Evolutionary conservation across 2,113 vertebrate species (phyloP).

Genomic region (Chroicocephalus ridibundus): DNA sequence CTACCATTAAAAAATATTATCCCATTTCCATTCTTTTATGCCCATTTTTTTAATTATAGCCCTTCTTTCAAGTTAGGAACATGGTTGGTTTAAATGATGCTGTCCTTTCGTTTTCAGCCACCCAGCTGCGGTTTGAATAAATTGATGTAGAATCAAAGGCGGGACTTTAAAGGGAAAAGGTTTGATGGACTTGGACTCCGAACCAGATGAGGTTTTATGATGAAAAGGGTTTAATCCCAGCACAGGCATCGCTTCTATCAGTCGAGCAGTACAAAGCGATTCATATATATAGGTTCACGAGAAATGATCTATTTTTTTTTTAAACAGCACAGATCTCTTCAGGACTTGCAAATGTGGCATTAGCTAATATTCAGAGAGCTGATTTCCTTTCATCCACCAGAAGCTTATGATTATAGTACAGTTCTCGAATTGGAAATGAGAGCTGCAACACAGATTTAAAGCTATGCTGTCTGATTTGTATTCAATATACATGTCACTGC

Average conservation of each 20-base stretch:
- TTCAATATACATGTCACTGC: conserved; percentile 92
- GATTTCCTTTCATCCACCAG: conserved; percentile 91
- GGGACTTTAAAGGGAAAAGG: conserved; percentile 95
- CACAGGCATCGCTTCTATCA: conserved; percentile 95
- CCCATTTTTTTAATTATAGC: conserved; percentile 96
- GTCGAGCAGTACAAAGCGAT: conserved; percentile 90
- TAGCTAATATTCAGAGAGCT: conserved; percentile 95
- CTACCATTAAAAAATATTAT: conserved; percentile 89
- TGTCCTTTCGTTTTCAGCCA: conserved; percentile 88
- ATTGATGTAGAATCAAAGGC: conserved; percentile 97
- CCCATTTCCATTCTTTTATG: conserved; percentile 92
- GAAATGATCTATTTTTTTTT: conserved; percentile 84
- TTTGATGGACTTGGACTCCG: conserved; percentile 96
- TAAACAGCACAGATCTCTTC: conserved; percentile 86
- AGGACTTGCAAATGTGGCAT: conserved; percentile 99
- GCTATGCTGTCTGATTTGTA: conserved; percentile 89
- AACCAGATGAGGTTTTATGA: conserved; percentile 99
- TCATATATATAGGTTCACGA: conserved; percentile 87
- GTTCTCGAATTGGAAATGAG: conserved; percentile 94
- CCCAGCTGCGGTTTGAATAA: conserved; percentile 96
- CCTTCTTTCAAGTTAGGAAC: conserved; percentile 89
- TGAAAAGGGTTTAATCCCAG: conserved; percentile 98
- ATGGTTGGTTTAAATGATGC: conserved; percentile 87
- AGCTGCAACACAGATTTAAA: conserved; percentile 82
- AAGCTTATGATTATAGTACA: conserved; percentile 91